These are phyloP conservation scores for Lasioglossum oenotherae DNA, from an alignment of 2,888 invertebrate species.

Conservation along the genomic window DNA sequence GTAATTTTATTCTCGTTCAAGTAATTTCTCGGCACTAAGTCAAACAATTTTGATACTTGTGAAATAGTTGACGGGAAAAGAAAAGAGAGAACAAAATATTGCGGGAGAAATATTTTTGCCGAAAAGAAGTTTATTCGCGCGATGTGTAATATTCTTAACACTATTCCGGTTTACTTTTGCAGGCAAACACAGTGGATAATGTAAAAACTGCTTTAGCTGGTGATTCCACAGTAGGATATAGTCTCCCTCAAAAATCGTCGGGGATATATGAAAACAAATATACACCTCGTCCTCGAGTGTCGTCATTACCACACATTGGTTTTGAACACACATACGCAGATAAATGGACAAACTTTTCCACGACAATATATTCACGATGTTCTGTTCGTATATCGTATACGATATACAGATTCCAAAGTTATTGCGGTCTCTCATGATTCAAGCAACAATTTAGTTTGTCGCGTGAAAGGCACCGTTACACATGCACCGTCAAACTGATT, in stretches of 20 bases:
- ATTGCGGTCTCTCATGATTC: conserved; percentile 60
- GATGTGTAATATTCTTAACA: not conserved
- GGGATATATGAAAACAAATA: conserved; percentile 71
- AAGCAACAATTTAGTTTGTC: conserved; percentile 48
- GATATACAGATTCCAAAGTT: conserved; percentile 56
- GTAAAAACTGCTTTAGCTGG: conserved; percentile 68
- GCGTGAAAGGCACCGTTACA: conserved; percentile 55
- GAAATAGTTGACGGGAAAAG: not conserved
- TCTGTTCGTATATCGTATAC: conserved; percentile 55
- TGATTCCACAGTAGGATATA: conserved; percentile 69
- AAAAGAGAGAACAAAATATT: not conserved
- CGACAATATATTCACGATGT: conserved; percentile 59
- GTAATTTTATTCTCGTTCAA: conserved; percentile 8
- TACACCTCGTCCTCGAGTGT: conserved; percentile 62
- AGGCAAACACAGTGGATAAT: conserved; percentile 71
- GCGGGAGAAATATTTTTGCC: not conserved
- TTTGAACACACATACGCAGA: conserved; percentile 68
- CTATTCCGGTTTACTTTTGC: conserved; percentile 44
- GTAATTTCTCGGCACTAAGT: not conserved
- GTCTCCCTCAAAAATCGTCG: conserved; percentile 71
- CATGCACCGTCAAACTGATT: conserved; percentile 52
- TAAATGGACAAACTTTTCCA: conserved; percentile 67
- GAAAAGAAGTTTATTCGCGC: not conserved
- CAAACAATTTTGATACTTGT: not conserved
- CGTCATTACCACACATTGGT: conserved; percentile 69